phyloP scores from a whole-genome alignment of 2,113 vertebrate species.

The Sorex araneus region DNA sequence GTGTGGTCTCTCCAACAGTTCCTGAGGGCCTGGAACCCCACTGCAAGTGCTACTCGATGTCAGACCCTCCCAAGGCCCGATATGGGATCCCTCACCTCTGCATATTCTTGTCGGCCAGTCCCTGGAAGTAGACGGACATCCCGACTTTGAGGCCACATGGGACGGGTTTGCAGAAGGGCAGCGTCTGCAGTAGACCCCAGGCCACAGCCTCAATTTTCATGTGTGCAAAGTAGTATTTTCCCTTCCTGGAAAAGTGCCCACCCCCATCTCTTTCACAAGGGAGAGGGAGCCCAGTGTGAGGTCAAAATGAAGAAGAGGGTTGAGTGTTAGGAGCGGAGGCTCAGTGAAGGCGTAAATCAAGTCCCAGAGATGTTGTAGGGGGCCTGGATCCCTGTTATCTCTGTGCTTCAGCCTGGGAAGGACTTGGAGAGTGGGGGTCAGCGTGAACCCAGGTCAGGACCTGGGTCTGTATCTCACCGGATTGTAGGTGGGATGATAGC shows the following conservation, averaged over 20 bases:
- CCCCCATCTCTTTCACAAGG: not conserved
- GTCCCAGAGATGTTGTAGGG: not conserved
- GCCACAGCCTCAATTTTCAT: not conserved
- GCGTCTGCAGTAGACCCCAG: conserved; percentile 86
- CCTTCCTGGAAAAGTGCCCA: not conserved
- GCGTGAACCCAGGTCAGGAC: too few species aligned
- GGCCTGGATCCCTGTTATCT: not conserved
- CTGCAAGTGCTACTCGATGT: too few species aligned
- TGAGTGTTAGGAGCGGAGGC: too few species aligned
- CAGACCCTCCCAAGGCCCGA: accelerated
- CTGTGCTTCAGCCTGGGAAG: not conserved
- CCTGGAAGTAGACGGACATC: conserved; percentile 91
- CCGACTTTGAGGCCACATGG: conserved; percentile 89
- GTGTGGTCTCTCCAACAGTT: too few species aligned
- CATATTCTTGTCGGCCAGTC: conserved; percentile 86
- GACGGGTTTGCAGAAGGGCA: conserved; percentile 90
- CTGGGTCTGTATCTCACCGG: conserved; percentile 94
- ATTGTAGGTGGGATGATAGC: conserved; percentile 91
- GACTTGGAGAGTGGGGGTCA: not conserved
- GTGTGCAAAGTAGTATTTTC: not conserved
- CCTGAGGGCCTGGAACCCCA: too few species aligned
- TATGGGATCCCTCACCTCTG: conserved; percentile 84
- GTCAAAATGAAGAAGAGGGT: not conserved
- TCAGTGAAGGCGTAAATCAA: not conserved
- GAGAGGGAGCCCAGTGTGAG: not conserved